phyloP scores from a whole-genome alignment of 2,888 invertebrate genomes.

The Zaprionus obscuricornis region DNA sequence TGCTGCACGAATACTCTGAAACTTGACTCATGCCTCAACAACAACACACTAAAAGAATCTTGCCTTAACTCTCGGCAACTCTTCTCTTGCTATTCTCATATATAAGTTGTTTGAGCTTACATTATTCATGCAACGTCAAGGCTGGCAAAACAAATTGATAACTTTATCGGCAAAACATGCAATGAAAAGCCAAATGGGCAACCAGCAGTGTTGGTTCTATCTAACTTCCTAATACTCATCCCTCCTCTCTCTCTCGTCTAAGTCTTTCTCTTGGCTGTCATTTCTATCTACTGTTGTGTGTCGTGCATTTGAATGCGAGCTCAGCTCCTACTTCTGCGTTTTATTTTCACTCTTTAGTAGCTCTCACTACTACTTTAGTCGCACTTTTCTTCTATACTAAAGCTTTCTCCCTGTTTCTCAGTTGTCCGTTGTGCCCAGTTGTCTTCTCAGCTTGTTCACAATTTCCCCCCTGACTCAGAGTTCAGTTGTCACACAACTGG shows the following conservation, averaged over 20 bases:
- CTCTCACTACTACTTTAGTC: too few relatives aligned
- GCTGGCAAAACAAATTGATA: conserved; percentile 81
- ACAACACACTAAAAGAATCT: too few relatives aligned
- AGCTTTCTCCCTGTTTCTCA: too few relatives aligned
- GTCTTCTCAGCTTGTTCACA: too few relatives aligned
- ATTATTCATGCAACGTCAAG: conserved; percentile 80
- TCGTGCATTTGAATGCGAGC: conserved; percentile 67
- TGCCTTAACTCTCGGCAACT: too few relatives aligned
- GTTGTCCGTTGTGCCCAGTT: too few relatives aligned
- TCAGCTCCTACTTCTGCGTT: conserved; percentile 5
- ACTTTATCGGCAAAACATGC: conserved; percentile 82
- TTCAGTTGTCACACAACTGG: conserved; percentile 71
- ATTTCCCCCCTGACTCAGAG: conserved; percentile 16
- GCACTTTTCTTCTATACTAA: too few relatives aligned
- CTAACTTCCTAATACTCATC: background rate
- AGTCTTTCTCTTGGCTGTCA: background rate
- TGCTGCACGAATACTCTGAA: conserved; percentile 17
- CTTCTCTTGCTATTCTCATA: too few relatives aligned
- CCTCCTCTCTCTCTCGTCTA: background rate
- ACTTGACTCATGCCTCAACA: too few relatives aligned
- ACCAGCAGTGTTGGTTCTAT: conserved; percentile 17
- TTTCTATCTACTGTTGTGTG: conserved; percentile 47
- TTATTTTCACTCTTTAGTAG: too few relatives aligned
- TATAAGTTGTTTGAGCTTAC: too few relatives aligned
- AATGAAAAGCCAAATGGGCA: conserved; percentile 74